These are phyloP conservation scores for Oreochromis spilurus DNA, from an alignment of 2,113 vertebrate species.

Conservation along the genomic window DNA sequence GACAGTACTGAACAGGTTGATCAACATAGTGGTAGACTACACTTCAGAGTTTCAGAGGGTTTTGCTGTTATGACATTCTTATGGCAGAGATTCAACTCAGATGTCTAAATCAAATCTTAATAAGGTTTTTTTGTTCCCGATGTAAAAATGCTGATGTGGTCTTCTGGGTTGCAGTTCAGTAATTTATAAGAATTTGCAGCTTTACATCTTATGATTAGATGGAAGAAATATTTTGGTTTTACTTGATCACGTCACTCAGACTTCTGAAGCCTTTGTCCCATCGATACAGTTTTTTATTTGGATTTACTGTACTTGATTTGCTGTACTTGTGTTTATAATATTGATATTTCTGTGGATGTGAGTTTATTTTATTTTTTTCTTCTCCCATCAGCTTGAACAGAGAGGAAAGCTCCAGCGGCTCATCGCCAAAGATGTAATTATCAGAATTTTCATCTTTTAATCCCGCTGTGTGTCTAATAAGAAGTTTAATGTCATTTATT, in stretches of 20 bases:
- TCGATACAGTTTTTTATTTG: not conserved
- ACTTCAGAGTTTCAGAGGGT: not conserved
- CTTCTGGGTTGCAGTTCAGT: not conserved
- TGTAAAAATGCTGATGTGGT: not conserved
- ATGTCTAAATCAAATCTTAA: not conserved
- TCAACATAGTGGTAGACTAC: not conserved
- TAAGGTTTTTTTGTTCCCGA: not conserved
- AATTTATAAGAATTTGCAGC: not conserved
- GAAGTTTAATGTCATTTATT: not conserved
- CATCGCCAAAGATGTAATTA: slow-evolving; percentile 87
- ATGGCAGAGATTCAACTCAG: not conserved
- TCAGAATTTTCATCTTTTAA: not conserved
- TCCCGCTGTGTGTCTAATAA: not conserved
- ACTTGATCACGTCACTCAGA: not conserved
- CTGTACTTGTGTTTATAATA: not conserved
- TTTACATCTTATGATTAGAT: not conserved
- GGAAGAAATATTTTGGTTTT: not conserved
- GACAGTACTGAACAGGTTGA: not conserved
- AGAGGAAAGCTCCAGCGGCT: slow-evolving; percentile 86
- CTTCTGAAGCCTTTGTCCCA: not conserved
- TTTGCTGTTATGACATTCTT: not conserved
- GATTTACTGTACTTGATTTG: not conserved
- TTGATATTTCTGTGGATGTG: not conserved
- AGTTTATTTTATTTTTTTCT: not conserved
- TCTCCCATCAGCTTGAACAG: slow-evolving; percentile 82